Evolutionary conservation across 2,797 vertebrate species (phyloP), one percentile per base, ranked within the genome.

Genomic region (Dendrocincla fuliginosa): DNA sequence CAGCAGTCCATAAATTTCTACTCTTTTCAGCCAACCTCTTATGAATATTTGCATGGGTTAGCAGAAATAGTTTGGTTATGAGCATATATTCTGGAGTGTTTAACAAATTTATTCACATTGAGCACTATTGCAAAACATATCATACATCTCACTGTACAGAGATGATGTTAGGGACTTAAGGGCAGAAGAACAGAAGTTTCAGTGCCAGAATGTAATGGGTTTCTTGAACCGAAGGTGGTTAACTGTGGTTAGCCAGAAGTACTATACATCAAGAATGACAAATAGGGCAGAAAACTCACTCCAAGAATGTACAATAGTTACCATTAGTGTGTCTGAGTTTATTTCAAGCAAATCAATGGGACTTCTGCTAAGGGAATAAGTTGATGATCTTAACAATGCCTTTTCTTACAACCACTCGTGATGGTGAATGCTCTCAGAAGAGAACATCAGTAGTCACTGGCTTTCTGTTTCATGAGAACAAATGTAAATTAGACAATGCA

Each of bases 31-130:
- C 84, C 89, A 96, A 56, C 41, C 64, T 80, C 55, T 91, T 85
- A 83, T 63, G 65, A 93, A 89, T 96, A 92, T 92, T 95, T 92
- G 84, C 89, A 96, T 83, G 87, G 89, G 91, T 95, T 95, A 95
- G 95, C 96, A 96, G 68, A 96, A 96, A 96, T 96, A 95, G 82
- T 87, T 96, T 8, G 11, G 93, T 89, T 93, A 96, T 96, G 93
- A 95, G 89, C 64, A 68, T 92, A 91, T 87, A 80, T 91, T 93
- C 91, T 96, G 94, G 95, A 95, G 64, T 28, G 22, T 87, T 87
- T 64, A 77, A 87, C 64, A 95, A 74, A 87, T 77, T 28, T 77
- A 85, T 95, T 91, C 82, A 80, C n/a, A 57, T 85, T n/a, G 37
- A 95, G 46, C 46, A 68, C 49, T 93, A 35, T 75, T 91, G 69